Evolutionary conservation across 1,140 invertebrate species (phyloP).

Genomic region (Solenopsis invicta): DNA sequence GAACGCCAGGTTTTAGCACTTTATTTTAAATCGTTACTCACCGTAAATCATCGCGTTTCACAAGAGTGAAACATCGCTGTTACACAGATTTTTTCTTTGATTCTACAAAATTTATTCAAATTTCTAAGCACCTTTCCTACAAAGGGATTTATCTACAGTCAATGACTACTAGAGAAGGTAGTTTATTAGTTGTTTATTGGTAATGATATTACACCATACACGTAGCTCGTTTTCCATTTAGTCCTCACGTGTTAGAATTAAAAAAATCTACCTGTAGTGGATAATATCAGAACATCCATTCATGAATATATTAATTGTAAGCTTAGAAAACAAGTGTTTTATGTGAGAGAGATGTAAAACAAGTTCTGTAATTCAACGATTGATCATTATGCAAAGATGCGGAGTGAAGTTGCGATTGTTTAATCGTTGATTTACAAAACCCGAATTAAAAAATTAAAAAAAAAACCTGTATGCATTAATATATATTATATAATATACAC

Average conservation of each 20-base stretch:
- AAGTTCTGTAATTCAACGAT: too few species aligned
- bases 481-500: background rate
- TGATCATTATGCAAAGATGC: too few species aligned
- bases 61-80: too few species aligned
- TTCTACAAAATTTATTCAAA: background rate
- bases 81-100: too few species aligned
- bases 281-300: background rate
- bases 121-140: background rate
- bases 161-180: background rate
- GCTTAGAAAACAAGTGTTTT: constrained; percentile 11
- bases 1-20: background rate
- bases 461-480: background rate
- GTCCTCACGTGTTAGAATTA: background rate
- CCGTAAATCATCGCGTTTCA: background rate
- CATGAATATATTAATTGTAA: background rate
- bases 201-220: background rate
- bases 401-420: too few species aligned
- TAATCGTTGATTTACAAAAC: too few species aligned
- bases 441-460: too few species aligned
- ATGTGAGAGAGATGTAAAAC: background rate
- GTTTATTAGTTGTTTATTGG: constrained; percentile 40
- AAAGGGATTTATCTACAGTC: background rate
- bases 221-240: constrained; percentile 9
- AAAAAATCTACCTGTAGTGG: background rate
- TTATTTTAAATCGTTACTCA: constrained; percentile 2